Percentiles rank a stretch among this genome's conserved stretches.
Conservation (phyloP, 2,888 invertebrate genomes). For the Hofmannophila pseudospretella region DNA sequence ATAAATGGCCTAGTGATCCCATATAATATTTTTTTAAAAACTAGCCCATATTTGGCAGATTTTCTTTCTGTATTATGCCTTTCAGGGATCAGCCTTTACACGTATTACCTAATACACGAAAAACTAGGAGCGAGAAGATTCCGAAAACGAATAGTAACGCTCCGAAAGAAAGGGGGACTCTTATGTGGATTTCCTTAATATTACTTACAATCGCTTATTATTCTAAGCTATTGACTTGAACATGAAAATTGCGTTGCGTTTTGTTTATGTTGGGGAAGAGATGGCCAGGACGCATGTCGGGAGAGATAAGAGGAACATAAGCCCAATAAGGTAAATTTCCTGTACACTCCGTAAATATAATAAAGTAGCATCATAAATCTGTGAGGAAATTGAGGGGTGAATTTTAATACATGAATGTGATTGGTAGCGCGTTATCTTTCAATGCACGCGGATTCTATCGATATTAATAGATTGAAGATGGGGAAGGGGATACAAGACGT, state of each 20-base stretch:
- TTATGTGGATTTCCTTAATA: constrained; percentile 67
- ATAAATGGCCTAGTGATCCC: no score
- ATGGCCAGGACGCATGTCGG: constrained; percentile 44
- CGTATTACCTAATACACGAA: no score
- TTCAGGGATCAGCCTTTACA: no score
- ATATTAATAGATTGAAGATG: no score
- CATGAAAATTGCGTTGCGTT: constrained; percentile 72
- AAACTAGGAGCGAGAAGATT: constrained; percentile 5
- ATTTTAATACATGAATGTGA: constrained; percentile 40
- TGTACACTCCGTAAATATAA: constrained; percentile 42
- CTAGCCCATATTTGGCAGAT: no score
- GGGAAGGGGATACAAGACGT: no score
- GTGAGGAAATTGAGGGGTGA: constrained; percentile 41
- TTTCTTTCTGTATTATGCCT: no score
- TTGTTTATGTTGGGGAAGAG: constrained; percentile 62
- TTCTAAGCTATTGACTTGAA: constrained; percentile 76
- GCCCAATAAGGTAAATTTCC: constrained; percentile 47
- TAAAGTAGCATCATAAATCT: constrained; percentile 52
- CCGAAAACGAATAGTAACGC: constrained; percentile 32
- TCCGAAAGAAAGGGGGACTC: constrained; percentile 35
- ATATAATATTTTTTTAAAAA: no score
- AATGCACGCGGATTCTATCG: constrained; percentile 4
- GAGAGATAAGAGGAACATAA: constrained; percentile 50
- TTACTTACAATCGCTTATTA: constrained; percentile 74
- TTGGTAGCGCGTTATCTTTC: constrained; percentile 15